Evolutionary conservation across 2,113 vertebrate genomes (phyloP).

Genomic region (Phoxinus phoxinus): DNA sequence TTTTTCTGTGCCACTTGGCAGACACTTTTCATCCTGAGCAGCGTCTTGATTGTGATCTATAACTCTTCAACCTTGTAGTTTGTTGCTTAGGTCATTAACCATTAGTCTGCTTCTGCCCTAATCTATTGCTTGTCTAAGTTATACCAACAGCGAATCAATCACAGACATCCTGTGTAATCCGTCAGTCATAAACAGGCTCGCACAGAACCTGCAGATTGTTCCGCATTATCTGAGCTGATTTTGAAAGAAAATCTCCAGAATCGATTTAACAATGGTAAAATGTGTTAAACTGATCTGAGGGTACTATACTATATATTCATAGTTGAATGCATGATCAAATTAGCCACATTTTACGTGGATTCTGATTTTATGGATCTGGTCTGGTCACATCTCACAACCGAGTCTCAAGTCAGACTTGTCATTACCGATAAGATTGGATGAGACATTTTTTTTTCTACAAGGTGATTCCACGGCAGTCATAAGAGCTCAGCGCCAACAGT

Average conservation of each 20-base stretch:
- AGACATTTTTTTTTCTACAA: neutral
- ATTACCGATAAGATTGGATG: neutral
- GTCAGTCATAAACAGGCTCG: neutral
- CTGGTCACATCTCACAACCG: neutral
- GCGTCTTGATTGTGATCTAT: neutral
- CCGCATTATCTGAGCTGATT: neutral
- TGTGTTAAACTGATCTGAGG: neutral
- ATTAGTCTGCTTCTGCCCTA: neutral
- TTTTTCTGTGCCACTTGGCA: constrained; percentile 2
- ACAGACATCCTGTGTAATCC: neutral
- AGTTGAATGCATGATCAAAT: neutral
- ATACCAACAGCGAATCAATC: constrained; percentile 6
- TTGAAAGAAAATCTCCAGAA: neutral
- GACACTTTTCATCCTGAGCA: neutral
- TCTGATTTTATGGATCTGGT: neutral
- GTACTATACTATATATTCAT: neutral
- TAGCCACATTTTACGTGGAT: neutral
- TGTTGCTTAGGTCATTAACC: neutral
- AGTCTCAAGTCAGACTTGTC: neutral
- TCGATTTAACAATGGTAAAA: neutral
- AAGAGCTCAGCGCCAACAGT: neutral
- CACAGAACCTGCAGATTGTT: neutral
- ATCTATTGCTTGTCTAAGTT: constrained; percentile 8
- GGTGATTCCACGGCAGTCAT: constrained; percentile 6
- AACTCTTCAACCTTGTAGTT: neutral